phyloP scores from a whole-genome alignment of 53 echinoderm and acorn worm species.

The Stichopus horrens region DNA sequence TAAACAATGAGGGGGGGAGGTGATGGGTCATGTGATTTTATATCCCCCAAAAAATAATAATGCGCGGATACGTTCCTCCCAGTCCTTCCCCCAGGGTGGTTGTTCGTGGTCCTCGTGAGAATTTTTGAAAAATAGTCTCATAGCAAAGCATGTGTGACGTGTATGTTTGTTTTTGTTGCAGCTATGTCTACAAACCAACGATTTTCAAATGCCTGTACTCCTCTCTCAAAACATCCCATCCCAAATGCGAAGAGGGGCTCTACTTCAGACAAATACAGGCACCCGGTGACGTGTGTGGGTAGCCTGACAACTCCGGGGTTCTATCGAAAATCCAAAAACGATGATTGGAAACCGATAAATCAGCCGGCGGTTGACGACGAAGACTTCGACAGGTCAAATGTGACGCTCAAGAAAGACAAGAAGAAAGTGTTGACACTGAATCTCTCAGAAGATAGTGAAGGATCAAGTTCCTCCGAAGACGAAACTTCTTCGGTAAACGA shows the following conservation, averaged over 20 bases:
- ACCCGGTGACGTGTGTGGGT: constrained; percentile 18
- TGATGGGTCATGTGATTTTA: too few species aligned
- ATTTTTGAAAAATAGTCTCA: too few species aligned
- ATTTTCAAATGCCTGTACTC: background rate
- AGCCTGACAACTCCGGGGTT: constrained; percentile 25
- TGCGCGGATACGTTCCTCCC: too few species aligned
- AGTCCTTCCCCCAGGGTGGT: too few species aligned
- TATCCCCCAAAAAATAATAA: too few species aligned
- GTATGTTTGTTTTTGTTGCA: background rate
- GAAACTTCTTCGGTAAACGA: background rate
- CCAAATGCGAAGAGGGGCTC: background rate
- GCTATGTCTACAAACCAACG: background rate
- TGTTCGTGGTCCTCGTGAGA: too few species aligned
- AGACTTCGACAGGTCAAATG: constrained; percentile 39
- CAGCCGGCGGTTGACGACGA: constrained; percentile 9
- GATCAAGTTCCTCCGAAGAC: background rate
- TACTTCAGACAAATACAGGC: background rate
- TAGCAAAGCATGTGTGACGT: too few species aligned
- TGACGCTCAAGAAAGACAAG: constrained; percentile 14
- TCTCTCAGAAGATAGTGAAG: constrained; percentile 5
- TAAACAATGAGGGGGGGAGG: too few species aligned
- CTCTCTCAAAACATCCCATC: background rate
- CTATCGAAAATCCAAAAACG: background rate
- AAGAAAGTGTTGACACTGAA: constrained; percentile 18
- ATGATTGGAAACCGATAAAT: constrained; percentile 29